Percentiles rank a stretch among this genome's conserved stretches.
Evolutionary conservation across 2,797 vertebrate genomes (phyloP).

Genomic region (Lepidocolaptes lacrymiger): DNA sequence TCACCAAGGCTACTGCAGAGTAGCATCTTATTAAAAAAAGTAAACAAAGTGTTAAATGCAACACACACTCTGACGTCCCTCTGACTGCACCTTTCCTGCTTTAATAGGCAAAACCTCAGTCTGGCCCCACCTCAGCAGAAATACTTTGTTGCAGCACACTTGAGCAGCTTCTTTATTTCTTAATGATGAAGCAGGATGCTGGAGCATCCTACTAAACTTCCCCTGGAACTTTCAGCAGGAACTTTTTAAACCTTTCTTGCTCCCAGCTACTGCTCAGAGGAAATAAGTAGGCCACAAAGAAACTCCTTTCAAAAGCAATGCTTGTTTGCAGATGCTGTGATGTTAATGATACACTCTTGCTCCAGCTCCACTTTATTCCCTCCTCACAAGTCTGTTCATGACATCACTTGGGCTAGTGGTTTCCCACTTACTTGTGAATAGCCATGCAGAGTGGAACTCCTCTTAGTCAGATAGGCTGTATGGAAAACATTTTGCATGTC

Average conservation of each 20-base stretch:
- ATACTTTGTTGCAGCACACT: background rate
- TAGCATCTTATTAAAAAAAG: background rate
- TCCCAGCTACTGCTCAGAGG: background rate
- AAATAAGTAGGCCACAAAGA: background rate
- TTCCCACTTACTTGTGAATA: background rate
- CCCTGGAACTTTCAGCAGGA: background rate
- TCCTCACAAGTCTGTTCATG: background rate
- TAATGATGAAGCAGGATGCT: background rate
- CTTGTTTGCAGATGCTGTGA: background rate
- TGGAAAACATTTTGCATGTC: background rate
- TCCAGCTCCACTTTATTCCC: background rate
- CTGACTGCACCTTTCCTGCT: background rate
- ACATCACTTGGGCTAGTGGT: background rate
- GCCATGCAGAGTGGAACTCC: background rate
- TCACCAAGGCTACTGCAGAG: background rate
- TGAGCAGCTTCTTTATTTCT: background rate
- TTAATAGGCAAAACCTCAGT: background rate
- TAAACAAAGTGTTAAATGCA: background rate
- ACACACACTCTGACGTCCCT: background rate
- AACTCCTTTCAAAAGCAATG: background rate
- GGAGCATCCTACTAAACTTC: background rate
- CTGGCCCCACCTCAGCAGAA: background rate
- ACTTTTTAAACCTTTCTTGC: background rate
- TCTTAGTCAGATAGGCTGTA: background rate
- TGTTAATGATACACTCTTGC: background rate